Conservation (phyloP, 2,888 invertebrate species). For the Drosophila tripunctata region DNA sequence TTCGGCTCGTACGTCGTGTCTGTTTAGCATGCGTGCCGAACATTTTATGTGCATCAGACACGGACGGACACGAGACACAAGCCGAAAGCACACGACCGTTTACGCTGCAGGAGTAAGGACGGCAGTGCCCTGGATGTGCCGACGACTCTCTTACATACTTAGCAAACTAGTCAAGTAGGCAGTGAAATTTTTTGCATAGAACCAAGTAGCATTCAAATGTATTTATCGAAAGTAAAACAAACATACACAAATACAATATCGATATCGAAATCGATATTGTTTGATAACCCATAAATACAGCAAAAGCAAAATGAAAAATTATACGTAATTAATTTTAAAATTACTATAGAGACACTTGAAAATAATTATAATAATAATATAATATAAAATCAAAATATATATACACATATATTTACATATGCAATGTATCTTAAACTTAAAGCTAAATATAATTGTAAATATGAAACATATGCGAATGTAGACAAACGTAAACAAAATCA, state of each 20-base stretch:
- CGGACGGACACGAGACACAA: too few species aligned
- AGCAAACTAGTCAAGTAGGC: slow-evolving; percentile 45
- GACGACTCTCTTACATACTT: slow-evolving; percentile 9
- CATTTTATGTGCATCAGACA: too few species aligned
- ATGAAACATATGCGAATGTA: slow-evolving; percentile 32
- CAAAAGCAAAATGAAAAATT: slow-evolving; percentile 21
- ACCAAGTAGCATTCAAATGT: slow-evolving; percentile 41
- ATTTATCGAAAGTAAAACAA: slow-evolving; percentile 8
- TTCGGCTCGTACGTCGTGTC: too few species aligned
- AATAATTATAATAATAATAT: slow-evolving; percentile 11
- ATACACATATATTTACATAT: slow-evolving; percentile 4
- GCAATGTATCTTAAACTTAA: neutral
- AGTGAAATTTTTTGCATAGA: slow-evolving; percentile 68
- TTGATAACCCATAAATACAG: slow-evolving; percentile 9
- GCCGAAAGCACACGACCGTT: too few species aligned
- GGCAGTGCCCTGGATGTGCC: too few species aligned
- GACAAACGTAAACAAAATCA: slow-evolving; percentile 38
- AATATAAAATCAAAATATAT: slow-evolving; percentile 20
- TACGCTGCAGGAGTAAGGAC: slow-evolving; percentile 3
- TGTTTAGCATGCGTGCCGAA: too few species aligned
- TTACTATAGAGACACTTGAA: slow-evolving; percentile 34
- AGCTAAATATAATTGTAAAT: slow-evolving; percentile 47
- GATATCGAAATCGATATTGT: neutral
- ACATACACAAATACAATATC: slow-evolving; percentile 18
- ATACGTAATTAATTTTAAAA: slow-evolving; percentile 72